Evolutionary conservation across 2,888 invertebrate species (phyloP), one percentile per base, ranked within the genome.

Genomic region (Bembecia ichneumoniformis): DNA sequence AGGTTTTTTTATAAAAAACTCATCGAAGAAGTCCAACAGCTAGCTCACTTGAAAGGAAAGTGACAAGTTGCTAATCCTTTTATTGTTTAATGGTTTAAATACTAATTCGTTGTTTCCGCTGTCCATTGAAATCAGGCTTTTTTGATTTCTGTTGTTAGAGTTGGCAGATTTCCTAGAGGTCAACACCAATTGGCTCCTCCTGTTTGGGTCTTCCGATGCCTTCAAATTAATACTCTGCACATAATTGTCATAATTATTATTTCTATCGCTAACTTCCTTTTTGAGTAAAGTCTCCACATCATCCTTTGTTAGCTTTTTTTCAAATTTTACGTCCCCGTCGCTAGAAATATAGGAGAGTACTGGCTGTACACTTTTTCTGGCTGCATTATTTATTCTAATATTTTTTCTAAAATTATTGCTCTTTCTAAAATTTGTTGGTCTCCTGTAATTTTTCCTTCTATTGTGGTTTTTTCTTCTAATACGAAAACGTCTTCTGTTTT

Each of bases 21-120:
- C 9, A 3, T 9, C 9, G 28, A 28, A 28, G 1, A 28, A 28
- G 28, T 28, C 28, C 28, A 28, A 28, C 7, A 28, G 28, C 28
- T 28, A 64, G 34, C 52, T 57, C 50, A 82, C 61, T 56, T 74
- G 66, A 54, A 82, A 82, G 3, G 79, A 73, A 10, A 82, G 60
- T 10, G 82, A 72, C 17, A 82, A 56, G 57, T 81, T 79, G 49
- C 68, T 71, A 15, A 82, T 79, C 52, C 59, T 72, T 53, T 68
- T 75, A 47, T 76, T 58, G 2, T 47, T 44, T 1, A 74, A 65
- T 3, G 81, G 69, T 43, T 58, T 69, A 50, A 82, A 80, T 14
- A 82, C 51, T 2, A 82, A 49, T 50, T 77, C 64, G 50, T 77
- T 80, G 35, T 61, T 68, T 1, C 74, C 76, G 44, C 63, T 50